These are phyloP conservation scores for Synanthedon andrenaeformis DNA, from an alignment of 2,888 invertebrate genomes.

Conservation along the genomic window DNA sequence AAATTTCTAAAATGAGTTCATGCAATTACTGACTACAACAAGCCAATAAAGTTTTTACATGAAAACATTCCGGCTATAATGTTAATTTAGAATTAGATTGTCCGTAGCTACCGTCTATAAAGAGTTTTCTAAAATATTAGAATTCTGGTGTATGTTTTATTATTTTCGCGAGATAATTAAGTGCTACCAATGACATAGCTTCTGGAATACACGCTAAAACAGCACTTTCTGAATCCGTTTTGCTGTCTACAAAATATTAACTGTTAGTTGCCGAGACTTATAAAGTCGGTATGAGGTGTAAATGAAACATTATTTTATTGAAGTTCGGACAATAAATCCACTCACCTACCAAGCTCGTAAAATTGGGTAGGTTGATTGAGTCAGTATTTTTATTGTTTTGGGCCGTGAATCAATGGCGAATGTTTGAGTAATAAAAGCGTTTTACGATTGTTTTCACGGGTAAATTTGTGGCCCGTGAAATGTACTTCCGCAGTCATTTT, in stretches of 20 bases:
- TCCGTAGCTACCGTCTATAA: too few relatives aligned
- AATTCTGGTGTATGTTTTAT: too few relatives aligned
- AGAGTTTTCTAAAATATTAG: too few relatives aligned
- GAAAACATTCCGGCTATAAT: too few relatives aligned
- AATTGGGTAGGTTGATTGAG: slow-evolving; percentile 65
- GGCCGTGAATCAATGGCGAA: slow-evolving; percentile 67
- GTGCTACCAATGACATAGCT: too few relatives aligned
- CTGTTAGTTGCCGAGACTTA: slow-evolving; percentile 24
- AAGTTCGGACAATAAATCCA: slow-evolving; percentile 51
- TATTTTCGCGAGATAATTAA: too few relatives aligned
- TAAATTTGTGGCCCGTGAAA: slow-evolving; percentile 66
- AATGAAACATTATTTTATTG: slow-evolving; percentile 58
- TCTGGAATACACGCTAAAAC: too few relatives aligned
- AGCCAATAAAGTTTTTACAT: too few relatives aligned
- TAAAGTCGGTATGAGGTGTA: slow-evolving; percentile 30
- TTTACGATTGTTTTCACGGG: slow-evolving; percentile 69
- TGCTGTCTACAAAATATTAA: slow-evolving; percentile 16
- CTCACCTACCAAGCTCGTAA: slow-evolving; percentile 61
- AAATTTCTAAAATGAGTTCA: too few relatives aligned
- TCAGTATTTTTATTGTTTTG: slow-evolving; percentile 69
- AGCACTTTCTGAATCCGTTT: too few relatives aligned
- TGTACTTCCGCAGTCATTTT: slow-evolving; percentile 42
- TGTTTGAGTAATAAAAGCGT: slow-evolving; percentile 65
- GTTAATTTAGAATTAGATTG: too few relatives aligned
- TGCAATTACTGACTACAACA: too few relatives aligned